A percentile compares a stretch with the other conserved stretches of the same genome.
phyloP scores from a whole-genome alignment of 30 jellyfish, hydroid and myxozoan species.

The Aurelia sp. region DNA sequence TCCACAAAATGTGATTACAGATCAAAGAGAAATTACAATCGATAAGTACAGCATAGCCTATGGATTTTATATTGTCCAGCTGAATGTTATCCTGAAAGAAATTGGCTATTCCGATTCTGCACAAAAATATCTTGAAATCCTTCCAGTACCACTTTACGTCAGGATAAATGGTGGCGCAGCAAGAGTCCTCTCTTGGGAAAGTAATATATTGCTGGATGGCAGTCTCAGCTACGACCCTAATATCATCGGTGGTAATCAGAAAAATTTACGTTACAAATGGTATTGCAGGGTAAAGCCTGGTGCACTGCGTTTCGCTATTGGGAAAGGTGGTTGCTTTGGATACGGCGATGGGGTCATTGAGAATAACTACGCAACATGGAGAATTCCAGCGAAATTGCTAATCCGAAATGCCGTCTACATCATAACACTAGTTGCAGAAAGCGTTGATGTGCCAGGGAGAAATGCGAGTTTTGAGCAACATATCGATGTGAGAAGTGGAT shows the following conservation, averaged over 20 bases:
- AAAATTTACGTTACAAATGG: conserved; percentile 24
- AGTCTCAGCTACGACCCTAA: conserved; percentile 28
- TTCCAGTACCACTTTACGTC: conserved; percentile 15
- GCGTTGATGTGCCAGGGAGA: conserved; percentile 7
- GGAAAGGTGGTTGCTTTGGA: conserved; percentile 47
- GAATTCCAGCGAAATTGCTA: conserved; percentile 23
- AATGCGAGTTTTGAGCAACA: not conserved
- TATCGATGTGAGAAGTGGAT: conserved; percentile 12
- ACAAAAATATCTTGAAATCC: conserved; percentile 10
- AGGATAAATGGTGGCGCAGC: conserved; percentile 4
- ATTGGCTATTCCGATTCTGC: conserved; percentile 19
- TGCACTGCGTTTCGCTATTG: not conserved
- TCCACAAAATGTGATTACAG: conserved; percentile 2
- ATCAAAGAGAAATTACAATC: conserved; percentile 23
- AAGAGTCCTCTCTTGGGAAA: conserved; percentile 1
- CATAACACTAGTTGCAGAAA: conserved; percentile 4
- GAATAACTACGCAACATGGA: conserved; percentile 1
- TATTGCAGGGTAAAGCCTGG: conserved; percentile 17
- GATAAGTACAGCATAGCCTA: not conserved
- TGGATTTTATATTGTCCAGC: conserved; percentile 1
- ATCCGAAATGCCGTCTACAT: conserved; percentile 6
- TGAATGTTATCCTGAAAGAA: conserved; percentile 2
- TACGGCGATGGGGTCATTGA: conserved; percentile 10
- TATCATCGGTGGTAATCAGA: not conserved
- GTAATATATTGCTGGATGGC: conserved; percentile 11